Evolutionary conservation across 2,113 vertebrate genomes (phyloP), one percentile per base, ranked within the genome.

Genomic region (Brachionichthys hirsutus): DNA sequence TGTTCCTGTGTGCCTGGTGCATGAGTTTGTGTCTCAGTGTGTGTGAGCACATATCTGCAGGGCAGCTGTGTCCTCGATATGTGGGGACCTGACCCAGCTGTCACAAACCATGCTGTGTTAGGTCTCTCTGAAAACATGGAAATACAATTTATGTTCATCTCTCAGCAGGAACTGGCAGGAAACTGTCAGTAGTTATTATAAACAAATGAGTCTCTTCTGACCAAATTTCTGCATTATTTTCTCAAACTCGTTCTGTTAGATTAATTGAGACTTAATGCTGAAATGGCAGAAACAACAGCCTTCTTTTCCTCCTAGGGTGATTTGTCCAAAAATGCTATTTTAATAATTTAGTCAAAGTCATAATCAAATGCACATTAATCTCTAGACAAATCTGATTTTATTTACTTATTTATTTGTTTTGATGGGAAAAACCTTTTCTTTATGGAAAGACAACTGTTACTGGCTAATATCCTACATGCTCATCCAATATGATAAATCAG

Each of bases 41-140:
- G 51, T 61, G 22, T 30, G 58, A 67, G 77, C 67, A 75, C 73
- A 80, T 82, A 77, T 89, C 88, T 89, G 85, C 81, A 72, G 88
- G 90, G 88, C 90, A 92, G 89, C 90, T 92, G 90, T 89, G 88
- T 87, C 86, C 89, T 84, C 78, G 67, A 86, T 90, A 90, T 85
- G 86, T 85, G 80, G 89, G 87, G 87, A 91, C 86, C 81, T 88
- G 90, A 89, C 91, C 89, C 88, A 88, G 88, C 91, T 91, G 91
- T 91, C 91, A 89, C 74, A 85, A 86, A 88, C 81, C 80, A 81
- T 92, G 85, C 77, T 62, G 68, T 55, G 68, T 72, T 67, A 88
- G 66, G 87, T 75, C 82, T 73, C 62, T 79, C 67, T 74, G 70
- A 82, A 77, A 63, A 70, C 73, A 69, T n/a, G 19, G 69, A 80